A percentile compares a stretch with the other conserved stretches of the same genome.
phyloP scores from a whole-genome alignment of 2,797 vertebrate genomes.

The Eptatretus atami region DNA sequence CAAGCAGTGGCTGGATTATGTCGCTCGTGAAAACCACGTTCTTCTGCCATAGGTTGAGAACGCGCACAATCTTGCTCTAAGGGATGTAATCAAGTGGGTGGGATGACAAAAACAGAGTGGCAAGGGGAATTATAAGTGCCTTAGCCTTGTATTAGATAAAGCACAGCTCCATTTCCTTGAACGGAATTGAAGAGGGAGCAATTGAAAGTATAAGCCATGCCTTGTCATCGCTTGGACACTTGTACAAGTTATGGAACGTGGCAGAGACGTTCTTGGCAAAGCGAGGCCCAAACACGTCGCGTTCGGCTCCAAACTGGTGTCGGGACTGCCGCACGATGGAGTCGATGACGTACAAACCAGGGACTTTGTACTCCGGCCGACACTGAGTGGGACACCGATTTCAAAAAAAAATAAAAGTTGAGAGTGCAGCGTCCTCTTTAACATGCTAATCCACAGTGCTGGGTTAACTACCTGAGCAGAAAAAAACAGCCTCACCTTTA shows the following conservation, averaged over 20 bases:
- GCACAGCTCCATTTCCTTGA: no score
- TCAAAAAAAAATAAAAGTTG: background rate
- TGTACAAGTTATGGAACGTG: conserved; percentile 92
- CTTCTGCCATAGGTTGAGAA: conserved; percentile 97
- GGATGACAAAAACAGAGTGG: no score
- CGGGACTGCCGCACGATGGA: conserved; percentile 91
- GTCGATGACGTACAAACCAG: conserved; percentile 84
- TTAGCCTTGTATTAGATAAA: no score
- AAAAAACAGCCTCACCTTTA: conserved; percentile 32
- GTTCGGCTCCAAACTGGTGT: conserved; percentile 92
- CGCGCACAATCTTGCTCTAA: conserved; percentile 88
- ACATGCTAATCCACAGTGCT: conserved; percentile 7
- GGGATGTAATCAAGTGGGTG: no score
- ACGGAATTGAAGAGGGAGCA: no score
- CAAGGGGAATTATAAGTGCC: no score
- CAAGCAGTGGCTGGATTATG: conserved; percentile 84
- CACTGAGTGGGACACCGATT: conserved; percentile 23
- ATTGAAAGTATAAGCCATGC: conserved; percentile 15
- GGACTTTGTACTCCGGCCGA: conserved; percentile 96
- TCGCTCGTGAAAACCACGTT: conserved; percentile 95
- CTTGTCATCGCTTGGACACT: conserved; percentile 90
- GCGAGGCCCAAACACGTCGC: conserved; percentile 84
- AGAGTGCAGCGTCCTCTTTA: background rate
- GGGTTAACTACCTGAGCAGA: background rate
- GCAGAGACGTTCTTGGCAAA: conserved; percentile 96